phyloP scores from a whole-genome alignment of 2,797 vertebrate genomes.

The Borostomias antarcticus region DNA sequence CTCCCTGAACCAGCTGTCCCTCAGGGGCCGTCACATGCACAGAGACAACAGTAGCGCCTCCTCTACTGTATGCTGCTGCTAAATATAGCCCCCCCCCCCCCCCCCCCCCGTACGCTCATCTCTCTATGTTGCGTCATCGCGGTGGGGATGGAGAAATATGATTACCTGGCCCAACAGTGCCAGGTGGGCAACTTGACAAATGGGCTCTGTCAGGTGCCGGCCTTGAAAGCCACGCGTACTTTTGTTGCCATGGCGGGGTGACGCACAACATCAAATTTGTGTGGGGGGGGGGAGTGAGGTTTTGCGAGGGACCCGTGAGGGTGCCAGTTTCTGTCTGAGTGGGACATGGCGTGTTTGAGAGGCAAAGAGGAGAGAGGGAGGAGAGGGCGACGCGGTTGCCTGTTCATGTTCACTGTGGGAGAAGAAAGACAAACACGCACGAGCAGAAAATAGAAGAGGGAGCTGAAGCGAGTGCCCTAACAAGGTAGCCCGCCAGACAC shows the following conservation, averaged over 20 bases:
- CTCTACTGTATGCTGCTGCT: slow-evolving; percentile 47
- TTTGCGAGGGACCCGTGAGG: background rate
- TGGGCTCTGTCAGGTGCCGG: slow-evolving; percentile 46
- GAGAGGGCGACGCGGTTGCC: slow-evolving; percentile 26
- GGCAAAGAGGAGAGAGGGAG: slow-evolving; percentile 23
- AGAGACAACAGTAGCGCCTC: slow-evolving; percentile 39
- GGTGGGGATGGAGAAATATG: slow-evolving; percentile 17
- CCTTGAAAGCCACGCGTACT: slow-evolving; percentile 48
- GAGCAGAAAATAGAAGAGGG: slow-evolving; percentile 14
- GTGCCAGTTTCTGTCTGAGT: slow-evolving; percentile 14
- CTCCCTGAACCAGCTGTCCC: slow-evolving; percentile 32
- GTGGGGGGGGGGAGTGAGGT: slow-evolving; percentile 17
- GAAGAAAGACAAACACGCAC: slow-evolving; percentile 34
- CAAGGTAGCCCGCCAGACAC: background rate
- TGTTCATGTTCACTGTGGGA: slow-evolving; percentile 15
- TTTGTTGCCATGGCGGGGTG: slow-evolving; percentile 63
- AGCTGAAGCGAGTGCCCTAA: background rate
- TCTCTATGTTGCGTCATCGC: slow-evolving; percentile 14
- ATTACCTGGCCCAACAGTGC: slow-evolving; percentile 52
- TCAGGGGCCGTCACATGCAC: slow-evolving; percentile 48
- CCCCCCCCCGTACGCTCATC: slow-evolving; percentile 16
- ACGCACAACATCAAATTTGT: slow-evolving; percentile 43
- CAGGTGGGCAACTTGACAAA: slow-evolving; percentile 57
- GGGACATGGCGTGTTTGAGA: slow-evolving; percentile 24
- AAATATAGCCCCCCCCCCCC: slow-evolving; percentile 57